Base-by-base conservation (phyloP, 2,888 invertebrate genomes). In the Choristoneura rosaceana region DNA sequence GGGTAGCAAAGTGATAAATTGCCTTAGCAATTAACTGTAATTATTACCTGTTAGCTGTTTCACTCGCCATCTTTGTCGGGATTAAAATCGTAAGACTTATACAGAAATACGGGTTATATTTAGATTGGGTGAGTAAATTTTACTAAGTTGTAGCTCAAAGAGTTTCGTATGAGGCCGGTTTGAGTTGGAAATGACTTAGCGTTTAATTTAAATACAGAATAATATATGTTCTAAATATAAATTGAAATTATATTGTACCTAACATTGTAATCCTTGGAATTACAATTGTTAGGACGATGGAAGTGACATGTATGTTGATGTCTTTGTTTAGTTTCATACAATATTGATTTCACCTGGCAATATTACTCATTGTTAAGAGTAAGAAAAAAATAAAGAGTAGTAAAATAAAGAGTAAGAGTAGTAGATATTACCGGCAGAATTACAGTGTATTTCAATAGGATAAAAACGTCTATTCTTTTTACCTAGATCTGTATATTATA, bases 1-100 rank as follows among this genome's bases (percentile, higher is more conserved):
- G 61, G 63, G 71, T 25, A 62, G 52, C 25, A 47, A 63, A 68
- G 63, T 71, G 71, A 71, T 71, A 68, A 71, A 71, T 71, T 71
- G 66, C 71, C 41, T 41, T 34, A n/a, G 55, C 67, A 71, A 67
- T 68, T 67, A 71, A 71, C 67, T 63, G 50, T 59, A 68, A 63
- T 71, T 68, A 71, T 67, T 55, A 59, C 47, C 70, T 50, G 38
- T 52, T 52, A 38, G 50, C 50, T 64, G 50, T 33, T 58, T 58
- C 41, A 66, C 52, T 64, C 50, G 55, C 45, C 43, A 43, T 69
- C 69, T n/a, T 45, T 43, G 58, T 58, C 25, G 34, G 12, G 50
- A 64, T 59, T 58, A 70, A 64, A 66, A 66, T 55, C 34, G 65
- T 66, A 62, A 62, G 12, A 58, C 55, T 43, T 55, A 41, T 3